Evolutionary conservation across 1,140 invertebrate genomes (phyloP).

Genomic region (Berghia stephanieae): DNA sequence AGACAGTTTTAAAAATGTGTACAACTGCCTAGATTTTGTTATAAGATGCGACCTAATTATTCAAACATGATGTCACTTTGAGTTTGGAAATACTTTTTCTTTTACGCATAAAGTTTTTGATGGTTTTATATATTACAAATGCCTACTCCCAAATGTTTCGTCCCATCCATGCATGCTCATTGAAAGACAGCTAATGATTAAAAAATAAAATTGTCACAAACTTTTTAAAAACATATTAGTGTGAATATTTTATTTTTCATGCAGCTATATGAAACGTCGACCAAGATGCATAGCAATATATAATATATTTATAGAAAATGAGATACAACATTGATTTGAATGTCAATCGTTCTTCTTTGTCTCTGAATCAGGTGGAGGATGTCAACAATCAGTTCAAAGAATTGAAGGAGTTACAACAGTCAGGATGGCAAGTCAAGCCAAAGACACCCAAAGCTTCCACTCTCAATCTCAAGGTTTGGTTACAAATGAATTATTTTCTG

Average conservation of each 20-base stretch:
- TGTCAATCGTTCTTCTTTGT: background rate
- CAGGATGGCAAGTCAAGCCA: conserved; percentile 53
- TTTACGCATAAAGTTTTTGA: too few relatives aligned
- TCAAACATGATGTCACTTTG: too few relatives aligned
- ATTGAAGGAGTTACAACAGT: conserved; percentile 48
- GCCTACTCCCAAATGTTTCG: too few relatives aligned
- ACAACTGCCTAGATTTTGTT: too few relatives aligned
- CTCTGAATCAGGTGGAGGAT: conserved; percentile 58
- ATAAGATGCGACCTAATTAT: too few relatives aligned
- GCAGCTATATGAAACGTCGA: background rate
- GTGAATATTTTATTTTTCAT: background rate
- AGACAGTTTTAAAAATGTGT: too few relatives aligned
- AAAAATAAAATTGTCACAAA: background rate
- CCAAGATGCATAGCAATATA: background rate
- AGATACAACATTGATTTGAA: background rate
- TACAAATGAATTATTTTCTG: background rate
- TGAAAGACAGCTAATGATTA: too few relatives aligned
- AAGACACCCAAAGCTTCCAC: conserved; percentile 31
- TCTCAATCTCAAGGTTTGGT: conserved; percentile 47
- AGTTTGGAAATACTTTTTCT: too few relatives aligned
- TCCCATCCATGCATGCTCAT: too few relatives aligned
- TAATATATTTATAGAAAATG: background rate
- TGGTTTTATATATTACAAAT: too few relatives aligned
- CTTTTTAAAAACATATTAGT: background rate
- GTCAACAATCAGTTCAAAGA: conserved; percentile 58